phyloP scores from a whole-genome alignment of 1,140 invertebrate species.

The Physella acuta region DNA sequence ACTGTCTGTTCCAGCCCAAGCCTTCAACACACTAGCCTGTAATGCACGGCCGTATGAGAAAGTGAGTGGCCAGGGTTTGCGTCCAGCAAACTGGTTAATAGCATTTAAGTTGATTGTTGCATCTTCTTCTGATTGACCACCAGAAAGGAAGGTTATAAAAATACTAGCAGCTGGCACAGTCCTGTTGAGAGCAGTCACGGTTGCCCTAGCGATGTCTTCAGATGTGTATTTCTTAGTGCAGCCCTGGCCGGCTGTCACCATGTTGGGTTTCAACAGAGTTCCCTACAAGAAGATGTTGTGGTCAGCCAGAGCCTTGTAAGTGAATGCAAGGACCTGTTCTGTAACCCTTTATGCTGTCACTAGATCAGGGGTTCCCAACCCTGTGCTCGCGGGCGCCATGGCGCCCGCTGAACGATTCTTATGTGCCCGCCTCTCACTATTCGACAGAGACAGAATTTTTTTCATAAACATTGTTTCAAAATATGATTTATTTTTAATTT shows the following conservation, averaged over 20 bases:
- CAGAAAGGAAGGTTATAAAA: slow-evolving; percentile 90
- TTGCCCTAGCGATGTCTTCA: slow-evolving; percentile 77
- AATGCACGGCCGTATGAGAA: slow-evolving; percentile 92
- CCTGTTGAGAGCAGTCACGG: slow-evolving; percentile 84
- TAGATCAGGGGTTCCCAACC: no score
- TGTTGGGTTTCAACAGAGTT: slow-evolving; percentile 97
- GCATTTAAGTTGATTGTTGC: slow-evolving; percentile 92
- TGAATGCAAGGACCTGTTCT: slow-evolving; percentile 85
- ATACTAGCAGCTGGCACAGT: slow-evolving; percentile 85
- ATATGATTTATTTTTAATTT: no score
- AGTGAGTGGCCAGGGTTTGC: slow-evolving; percentile 89
- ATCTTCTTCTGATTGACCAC: slow-evolving; percentile 95
- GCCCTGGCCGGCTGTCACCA: slow-evolving; percentile 86
- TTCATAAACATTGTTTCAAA: no score
- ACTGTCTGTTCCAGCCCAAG: slow-evolving; percentile 89
- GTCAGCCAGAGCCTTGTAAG: slow-evolving; percentile 95
- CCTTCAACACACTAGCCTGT: slow-evolving; percentile 86
- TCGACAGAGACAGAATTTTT: no score
- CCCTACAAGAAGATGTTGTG: slow-evolving; percentile 98
- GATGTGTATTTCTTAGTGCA: slow-evolving; percentile 70
- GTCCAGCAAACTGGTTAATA: slow-evolving; percentile 78
- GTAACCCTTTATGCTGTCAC: no score
- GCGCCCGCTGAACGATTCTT: no score
- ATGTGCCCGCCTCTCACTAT: no score
- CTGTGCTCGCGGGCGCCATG: no score